Conservation (phyloP, 2,888 invertebrate species). For the Phasia obesa region DNA sequence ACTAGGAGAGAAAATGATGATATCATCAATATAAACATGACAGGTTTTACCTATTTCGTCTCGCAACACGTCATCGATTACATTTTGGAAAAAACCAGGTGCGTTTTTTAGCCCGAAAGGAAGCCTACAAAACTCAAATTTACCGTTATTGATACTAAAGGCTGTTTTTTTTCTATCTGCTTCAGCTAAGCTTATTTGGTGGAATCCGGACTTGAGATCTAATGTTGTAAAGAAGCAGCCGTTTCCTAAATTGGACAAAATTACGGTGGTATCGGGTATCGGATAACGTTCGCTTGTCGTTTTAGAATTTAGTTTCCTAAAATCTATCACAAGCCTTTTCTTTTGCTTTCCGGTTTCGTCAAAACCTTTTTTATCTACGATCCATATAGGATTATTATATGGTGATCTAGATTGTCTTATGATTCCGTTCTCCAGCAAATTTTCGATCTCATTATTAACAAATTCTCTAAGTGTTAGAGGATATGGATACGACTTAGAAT, state of each 20-base stretch:
- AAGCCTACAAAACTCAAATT: too few species aligned
- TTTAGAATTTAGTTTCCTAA: slow-evolving; percentile 42
- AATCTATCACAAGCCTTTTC: slow-evolving; percentile 37
- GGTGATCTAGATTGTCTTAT: slow-evolving; percentile 39
- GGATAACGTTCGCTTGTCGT: slow-evolving; percentile 41
- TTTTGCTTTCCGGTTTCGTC: slow-evolving; percentile 45
- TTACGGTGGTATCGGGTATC: slow-evolving; percentile 30
- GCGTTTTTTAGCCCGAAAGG: too few species aligned
- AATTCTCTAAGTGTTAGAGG: slow-evolving; percentile 11
- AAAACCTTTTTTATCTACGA: slow-evolving; percentile 42
- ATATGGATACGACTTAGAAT: slow-evolving; percentile 24
- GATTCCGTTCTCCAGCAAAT: slow-evolving; percentile 27
- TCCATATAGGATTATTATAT: too few species aligned
- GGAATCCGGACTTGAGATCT: slow-evolving; percentile 50
- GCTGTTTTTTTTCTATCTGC: slow-evolving; percentile 47
- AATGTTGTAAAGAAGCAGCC: slow-evolving; percentile 30
- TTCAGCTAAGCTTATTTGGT: slow-evolving; percentile 51
- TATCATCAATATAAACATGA: slow-evolving; percentile 40
- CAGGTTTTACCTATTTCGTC: slow-evolving; percentile 26
- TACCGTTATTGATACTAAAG: slow-evolving; percentile 26
- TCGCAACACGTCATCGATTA: slow-evolving; percentile 27
- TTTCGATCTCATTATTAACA: slow-evolving; percentile 8
- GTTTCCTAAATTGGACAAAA: slow-evolving; percentile 22
- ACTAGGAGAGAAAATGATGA: slow-evolving; percentile 3
- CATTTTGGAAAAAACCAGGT: slow-evolving; percentile 31